Percentiles rank a stretch among this genome's conserved stretches.
Conservation (phyloP, 2,888 invertebrate species). For the Troglohyphantes excavatus region DNA sequence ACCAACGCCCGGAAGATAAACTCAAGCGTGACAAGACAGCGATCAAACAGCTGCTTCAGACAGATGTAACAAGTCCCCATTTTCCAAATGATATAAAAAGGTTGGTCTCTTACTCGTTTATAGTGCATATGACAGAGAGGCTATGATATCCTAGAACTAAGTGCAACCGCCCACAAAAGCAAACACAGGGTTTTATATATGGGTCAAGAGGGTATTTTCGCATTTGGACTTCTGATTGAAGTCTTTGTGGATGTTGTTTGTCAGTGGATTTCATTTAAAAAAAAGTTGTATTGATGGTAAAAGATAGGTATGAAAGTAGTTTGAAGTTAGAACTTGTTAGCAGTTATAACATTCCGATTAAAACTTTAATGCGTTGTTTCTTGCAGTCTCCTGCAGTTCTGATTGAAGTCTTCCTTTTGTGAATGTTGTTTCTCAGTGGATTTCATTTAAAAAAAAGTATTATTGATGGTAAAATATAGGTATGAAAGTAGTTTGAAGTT, state of each 20-base stretch:
- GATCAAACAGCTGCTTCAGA: constrained; percentile 62
- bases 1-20: constrained; percentile 73
- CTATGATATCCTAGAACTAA: not conserved
- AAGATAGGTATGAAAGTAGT: too few relatives aligned
- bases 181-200: not conserved
- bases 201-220: not conserved
- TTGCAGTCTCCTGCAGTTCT: too few relatives aligned
- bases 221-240: not conserved
- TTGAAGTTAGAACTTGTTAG: too few relatives aligned
- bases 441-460: too few relatives aligned
- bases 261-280: too few relatives aligned
- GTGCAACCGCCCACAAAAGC: not conserved
- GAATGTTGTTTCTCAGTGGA: too few relatives aligned
- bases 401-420: too few relatives aligned
- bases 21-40: constrained; percentile 68
- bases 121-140: not conserved
- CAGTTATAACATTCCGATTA: too few relatives aligned
- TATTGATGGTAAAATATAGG: too few relatives aligned
- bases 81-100: constrained; percentile 72
- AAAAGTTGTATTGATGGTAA: too few relatives aligned
- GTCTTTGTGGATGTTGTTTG: not conserved
- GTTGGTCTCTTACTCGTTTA: not conserved
- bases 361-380: too few relatives aligned
- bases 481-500: too few relatives aligned
- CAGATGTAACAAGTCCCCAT: constrained; percentile 65